Base-by-base conservation (phyloP, 2,888 invertebrate genomes). In the Pseudococcus longispinus region DNA sequence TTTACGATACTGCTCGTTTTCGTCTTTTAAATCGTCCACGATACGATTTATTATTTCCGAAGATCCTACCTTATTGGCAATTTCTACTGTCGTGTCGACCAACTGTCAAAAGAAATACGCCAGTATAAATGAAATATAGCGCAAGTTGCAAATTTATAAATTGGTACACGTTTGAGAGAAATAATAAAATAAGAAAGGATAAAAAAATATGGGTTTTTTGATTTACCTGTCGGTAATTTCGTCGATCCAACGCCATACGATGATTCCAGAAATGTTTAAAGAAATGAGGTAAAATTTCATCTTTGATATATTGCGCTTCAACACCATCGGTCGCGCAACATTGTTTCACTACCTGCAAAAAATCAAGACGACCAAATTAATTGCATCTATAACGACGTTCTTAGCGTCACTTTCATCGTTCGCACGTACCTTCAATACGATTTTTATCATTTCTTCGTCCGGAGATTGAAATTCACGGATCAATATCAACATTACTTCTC, bases 201-300 rank as follows among this genome's bases (percentile, higher is more conserved):
- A n/a, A n/a, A n/a, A n/a, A n/a, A n/a, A n/a, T n/a, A n/a, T n/a
- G n/a, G n/a, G n/a, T n/a, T n/a, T n/a, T n/a, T n/a, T n/a, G n/a
- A 51, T 2, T 51, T 89, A 92, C 93, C 91, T 98, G 98, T 89
- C 98, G 93, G 90, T 99, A 99, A 91, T 99, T 99, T 88, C 99
- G 94, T 84, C 99, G 93, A 91, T 99, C 99, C 88, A 99, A 92
- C 1, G 99, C 99, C 99, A 99, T 99, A 89, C 99, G 94, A 91
- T 99, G 99, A 91, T 99, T 99, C 99, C 99, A 99, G 92, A 99
- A 99, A 91, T 98, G 97, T 91, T 98, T 98, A 92, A 99, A 99
- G 92, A 98, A 99, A 90, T 98, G 98, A 0, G 98, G 98, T 89
- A 99, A 92, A 89, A 99, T 99, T 91, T 99, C 99, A 90, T 99